Conservation (phyloP, 2,888 invertebrate genomes). For the Junonia oenone region DNA sequence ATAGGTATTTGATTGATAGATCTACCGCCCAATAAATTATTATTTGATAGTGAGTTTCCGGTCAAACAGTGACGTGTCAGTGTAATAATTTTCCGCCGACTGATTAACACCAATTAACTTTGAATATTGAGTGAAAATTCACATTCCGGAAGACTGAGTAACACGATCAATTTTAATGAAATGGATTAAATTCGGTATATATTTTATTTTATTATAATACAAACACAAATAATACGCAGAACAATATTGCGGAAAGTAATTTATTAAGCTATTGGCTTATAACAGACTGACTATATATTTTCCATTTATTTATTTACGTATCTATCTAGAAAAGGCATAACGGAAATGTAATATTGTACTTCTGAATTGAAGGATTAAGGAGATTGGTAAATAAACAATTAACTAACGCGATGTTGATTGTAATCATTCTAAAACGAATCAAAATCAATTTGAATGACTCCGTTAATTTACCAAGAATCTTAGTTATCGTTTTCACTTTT, state of each 20-base stretch:
- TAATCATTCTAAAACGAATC: background rate
- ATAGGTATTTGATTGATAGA: background rate
- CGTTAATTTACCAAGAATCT: background rate
- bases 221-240: no score
- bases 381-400: no score
- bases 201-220: no score
- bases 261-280: no score
- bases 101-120: background rate
- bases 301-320: no score
- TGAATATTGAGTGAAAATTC: background rate
- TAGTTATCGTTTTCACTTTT: background rate
- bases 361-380: no score
- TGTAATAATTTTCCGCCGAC: background rate
- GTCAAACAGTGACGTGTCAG: background rate
- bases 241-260: no score
- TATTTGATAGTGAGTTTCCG: background rate
- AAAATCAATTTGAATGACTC: no score
- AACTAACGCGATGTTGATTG: no score
- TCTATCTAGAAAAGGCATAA: no score
- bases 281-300: no score
- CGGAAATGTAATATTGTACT: no score
- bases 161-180: background rate
- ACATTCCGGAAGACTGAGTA: background rate
- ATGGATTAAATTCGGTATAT: background rate
- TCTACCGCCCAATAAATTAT: background rate